Evolutionary conservation across 2,888 invertebrate species (phyloP).

Genomic region (Aethes cnicana): DNA sequence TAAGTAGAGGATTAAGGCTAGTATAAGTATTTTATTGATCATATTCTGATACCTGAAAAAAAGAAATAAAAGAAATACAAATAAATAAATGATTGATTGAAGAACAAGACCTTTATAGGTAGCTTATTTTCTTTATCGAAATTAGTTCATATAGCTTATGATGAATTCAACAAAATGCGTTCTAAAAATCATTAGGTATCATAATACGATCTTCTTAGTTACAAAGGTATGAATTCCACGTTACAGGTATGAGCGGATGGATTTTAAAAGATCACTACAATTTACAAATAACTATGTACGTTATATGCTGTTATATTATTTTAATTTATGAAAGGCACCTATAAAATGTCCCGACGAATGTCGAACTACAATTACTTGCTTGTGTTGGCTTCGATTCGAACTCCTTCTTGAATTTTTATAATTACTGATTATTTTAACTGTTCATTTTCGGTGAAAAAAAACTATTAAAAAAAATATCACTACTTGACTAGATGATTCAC

Average conservation of each 20-base stretch:
- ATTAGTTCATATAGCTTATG: no score
- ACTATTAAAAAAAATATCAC: no score
- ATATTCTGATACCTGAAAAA: conserved; percentile 5
- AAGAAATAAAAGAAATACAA: neutral
- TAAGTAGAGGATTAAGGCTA: conserved; percentile 28
- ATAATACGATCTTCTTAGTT: conserved; percentile 35
- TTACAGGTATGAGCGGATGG: conserved; percentile 70
- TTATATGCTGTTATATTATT: conserved; percentile 63
- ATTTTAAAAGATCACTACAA: conserved; percentile 72
- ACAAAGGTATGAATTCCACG: conserved; percentile 47
- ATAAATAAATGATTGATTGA: neutral
- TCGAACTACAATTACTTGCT: conserved; percentile 60
- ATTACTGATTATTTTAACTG: no score
- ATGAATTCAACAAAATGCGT: no score
- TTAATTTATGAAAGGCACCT: conserved; percentile 78
- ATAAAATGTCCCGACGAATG: conserved; percentile 72
- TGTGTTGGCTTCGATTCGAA: conserved; percentile 60
- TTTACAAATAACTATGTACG: conserved; percentile 63
- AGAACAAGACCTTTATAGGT: neutral
- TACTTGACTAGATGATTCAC: no score
- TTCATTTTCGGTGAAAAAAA: no score
- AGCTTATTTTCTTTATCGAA: no score
- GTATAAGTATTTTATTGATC: conserved; percentile 13
- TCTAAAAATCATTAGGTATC: conserved; percentile 2
- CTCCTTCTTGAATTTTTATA: no score